Conservation (phyloP, 2,113 vertebrate genomes). For the Suricata suricatta region DNA sequence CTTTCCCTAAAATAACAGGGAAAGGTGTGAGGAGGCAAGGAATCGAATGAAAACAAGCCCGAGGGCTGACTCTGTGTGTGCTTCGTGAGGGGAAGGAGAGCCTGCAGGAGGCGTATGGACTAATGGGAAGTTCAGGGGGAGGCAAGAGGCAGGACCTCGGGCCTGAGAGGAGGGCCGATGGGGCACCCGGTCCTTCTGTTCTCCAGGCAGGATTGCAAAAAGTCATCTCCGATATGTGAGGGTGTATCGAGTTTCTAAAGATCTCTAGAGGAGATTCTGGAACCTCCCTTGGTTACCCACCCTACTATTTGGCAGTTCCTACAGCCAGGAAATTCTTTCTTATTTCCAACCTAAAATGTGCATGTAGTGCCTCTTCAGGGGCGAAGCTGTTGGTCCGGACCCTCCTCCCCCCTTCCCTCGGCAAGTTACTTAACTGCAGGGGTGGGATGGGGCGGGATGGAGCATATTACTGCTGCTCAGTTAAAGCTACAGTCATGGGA, state of each 20-base stretch:
- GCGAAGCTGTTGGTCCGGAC: not conserved
- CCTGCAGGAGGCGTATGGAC: fast-evolving
- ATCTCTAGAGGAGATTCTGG: slow-evolving; percentile 22
- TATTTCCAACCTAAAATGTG: not conserved
- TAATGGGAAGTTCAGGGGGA: not conserved
- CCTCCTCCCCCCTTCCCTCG: not conserved
- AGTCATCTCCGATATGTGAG: not conserved
- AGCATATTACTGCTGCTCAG: not conserved
- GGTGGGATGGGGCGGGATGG: not conserved
- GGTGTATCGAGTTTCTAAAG: not conserved
- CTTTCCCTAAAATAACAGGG: slow-evolving; percentile 46
- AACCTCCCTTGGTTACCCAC: slow-evolving; percentile 41
- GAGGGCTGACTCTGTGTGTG: not conserved
- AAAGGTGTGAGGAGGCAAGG: slow-evolving; percentile 58
- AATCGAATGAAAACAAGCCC: not conserved
- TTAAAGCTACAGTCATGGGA: not conserved
- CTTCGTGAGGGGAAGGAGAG: not conserved
- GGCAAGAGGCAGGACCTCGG: fast-evolving
- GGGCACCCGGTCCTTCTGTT: not conserved
- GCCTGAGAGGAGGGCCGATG: not conserved
- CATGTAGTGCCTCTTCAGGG: not conserved
- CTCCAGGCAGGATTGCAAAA: not conserved
- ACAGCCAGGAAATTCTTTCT: slow-evolving; percentile 33
- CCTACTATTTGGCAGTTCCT: not conserved
- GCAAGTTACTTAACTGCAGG: not conserved